Base-by-base conservation (phyloP, 2,888 invertebrate genomes). In the Lapara coniferarum region DNA sequence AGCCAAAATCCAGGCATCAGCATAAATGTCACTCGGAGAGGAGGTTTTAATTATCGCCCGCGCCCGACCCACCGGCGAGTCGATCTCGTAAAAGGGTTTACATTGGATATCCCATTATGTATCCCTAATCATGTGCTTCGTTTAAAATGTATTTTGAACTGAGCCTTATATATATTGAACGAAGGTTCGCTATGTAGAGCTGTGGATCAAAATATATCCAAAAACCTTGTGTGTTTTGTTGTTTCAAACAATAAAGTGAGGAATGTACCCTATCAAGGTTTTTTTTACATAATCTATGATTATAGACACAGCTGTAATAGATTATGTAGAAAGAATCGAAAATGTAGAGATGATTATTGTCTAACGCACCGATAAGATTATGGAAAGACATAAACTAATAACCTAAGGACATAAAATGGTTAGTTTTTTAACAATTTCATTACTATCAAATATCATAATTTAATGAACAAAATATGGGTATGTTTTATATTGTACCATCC, bases 1-100 rank as follows among this genome's bases (percentile, higher is more conserved):
- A 87, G 81, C 74, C 78, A 72, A 83, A 80, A 84, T 86, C 85
- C 85, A 82, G 82, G 83, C 88, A 91, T 91, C 90, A 90, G 87
- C 88, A 87, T 92, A 87, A 92, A 92, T 91, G 92, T 91, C 92
- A 91, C 88, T 83, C 78, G 78, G 77, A 78, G 81, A 76, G 81
- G 86, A 90, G 87, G 83, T 88, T 92, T 92, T 92, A 92, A 92
- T 92, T 92, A 92, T 87, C 81, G 75, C 74, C 73, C 77, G 70
- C 71, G 73, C 72, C 77, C 80, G 89, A 89, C 90, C 90, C 86
- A 89, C 90, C 91, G 82, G 89, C 56, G 66, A 58, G 68, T 30
- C 51, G 57, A 66, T 69, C 69, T 69, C 69, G 69, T 69, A 69
- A 69, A 69, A 66, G 69, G 68, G 68, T 69, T 69, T 69, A 69